Evolutionary conservation across 35 echinoderm and acorn worm genomes (phyloP), one percentile per base, ranked within the genome.

Genomic region (Ptychodera flava): DNA sequence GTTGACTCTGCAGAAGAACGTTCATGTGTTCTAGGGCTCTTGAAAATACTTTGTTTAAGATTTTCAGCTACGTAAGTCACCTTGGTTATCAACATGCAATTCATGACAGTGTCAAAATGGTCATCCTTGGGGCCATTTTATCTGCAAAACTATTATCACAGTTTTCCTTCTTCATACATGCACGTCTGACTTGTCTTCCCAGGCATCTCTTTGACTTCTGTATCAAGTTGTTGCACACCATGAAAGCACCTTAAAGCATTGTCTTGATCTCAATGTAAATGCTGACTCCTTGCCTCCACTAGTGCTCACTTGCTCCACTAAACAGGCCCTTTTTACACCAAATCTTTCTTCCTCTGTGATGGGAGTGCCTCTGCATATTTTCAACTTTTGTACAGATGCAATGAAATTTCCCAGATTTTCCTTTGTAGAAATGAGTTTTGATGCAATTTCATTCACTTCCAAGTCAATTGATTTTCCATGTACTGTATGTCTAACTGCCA

Each of bases 1-100:
- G 78, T 34, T 87, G 86, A 81, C 64, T 77, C 80, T 35, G 78
- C 14, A 87, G 36, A 28, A 80, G 30, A 14, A 87, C 33, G 79
- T 80, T 87, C 86, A 87, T 87, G 28, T 87, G 76, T 34, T 79
- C 86, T 27, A 77, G 28, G 79, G 76, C 45, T 64, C 45, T 22
- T 12, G 45, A 22, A 22, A 12, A 64, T 6, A 64, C n/a, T n/a
- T n/a, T n/a, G 22, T 64, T 64, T 64, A 64, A 64, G 45, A 64
- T 64, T 64, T 64, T 22, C n/a, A n/a, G n/a, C n/a, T n/a, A 12
- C 6, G 45, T 6, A 64, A 22, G 22, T 64, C 45, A 64, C 45
- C 22, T 6, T 64, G 22, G 45, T 64, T 22, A 64, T 6, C 45
- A 6, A 12, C 45, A 64, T 64, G 6, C 45, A 64, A 22, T 64